Percentiles rank a stretch among this genome's conserved stretches.
Evolutionary conservation across 2,888 invertebrate genomes (phyloP).

Genomic region (Synergus gifuensis): DNA sequence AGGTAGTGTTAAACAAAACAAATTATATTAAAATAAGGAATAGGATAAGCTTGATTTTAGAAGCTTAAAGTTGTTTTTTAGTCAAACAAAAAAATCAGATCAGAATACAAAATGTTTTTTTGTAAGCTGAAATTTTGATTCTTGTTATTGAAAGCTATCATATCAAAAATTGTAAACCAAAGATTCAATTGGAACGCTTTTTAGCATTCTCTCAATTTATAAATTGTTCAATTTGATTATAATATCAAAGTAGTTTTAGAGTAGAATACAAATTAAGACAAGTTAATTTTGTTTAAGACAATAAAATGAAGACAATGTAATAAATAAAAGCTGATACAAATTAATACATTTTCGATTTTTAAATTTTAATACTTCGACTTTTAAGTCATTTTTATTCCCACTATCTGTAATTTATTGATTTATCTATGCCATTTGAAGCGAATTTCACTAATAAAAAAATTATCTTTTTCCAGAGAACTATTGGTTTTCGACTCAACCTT

Average conservation of each 20-base stretch:
- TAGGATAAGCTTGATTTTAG: background rate
- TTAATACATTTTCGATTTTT: background rate
- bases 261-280: background rate
- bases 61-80: background rate
- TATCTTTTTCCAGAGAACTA: background rate
- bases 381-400: background rate
- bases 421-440: background rate
- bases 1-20: background rate
- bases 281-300: no score
- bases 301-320: background rate
- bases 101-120: background rate
- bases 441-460: background rate
- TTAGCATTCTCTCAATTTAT: background rate
- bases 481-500: background rate
- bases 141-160: background rate
- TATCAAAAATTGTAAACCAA: background rate
- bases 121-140: background rate
- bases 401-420: background rate
- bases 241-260: background rate
- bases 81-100: background rate
- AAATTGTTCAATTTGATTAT: background rate
- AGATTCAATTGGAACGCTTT: background rate
- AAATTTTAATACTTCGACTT: background rate
- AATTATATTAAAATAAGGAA: background rate
- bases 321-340: background rate